phyloP scores from a whole-genome alignment of 2,888 invertebrate species.

The Fabriciana adippe region DNA sequence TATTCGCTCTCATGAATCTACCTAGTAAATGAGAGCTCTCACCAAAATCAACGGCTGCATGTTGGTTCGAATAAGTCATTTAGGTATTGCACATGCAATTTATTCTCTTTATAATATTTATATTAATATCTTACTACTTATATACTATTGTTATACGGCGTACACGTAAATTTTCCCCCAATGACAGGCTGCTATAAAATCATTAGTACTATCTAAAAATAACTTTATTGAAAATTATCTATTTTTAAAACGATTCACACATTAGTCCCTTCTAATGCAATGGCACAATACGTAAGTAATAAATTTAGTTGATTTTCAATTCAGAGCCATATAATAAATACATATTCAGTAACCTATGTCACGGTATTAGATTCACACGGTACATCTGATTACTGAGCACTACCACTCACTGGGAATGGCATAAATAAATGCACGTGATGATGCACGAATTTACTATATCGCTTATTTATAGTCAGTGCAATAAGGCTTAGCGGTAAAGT shows the following conservation, averaged over 20 bases:
- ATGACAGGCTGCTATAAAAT: no score
- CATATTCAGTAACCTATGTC: conserved; percentile 22
- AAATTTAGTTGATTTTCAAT: not conserved
- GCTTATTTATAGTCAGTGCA: conserved; percentile 34
- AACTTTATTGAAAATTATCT: no score
- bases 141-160: no score
- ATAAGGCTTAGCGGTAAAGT: conserved; percentile 37
- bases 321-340: conserved; percentile 8
- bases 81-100: no score
- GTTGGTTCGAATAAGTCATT: not conserved
- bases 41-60: conserved; percentile 34
- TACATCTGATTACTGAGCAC: conserved; percentile 72
- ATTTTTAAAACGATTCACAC: no score
- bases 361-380: conserved; percentile 45
- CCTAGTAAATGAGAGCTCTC: conserved; percentile 43
- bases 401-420: conserved; percentile 64
- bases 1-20: conserved; percentile 56
- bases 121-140: not conserved
- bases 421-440: conserved; percentile 66
- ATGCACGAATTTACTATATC: conserved; percentile 62
- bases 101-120: not conserved
- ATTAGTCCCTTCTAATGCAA: no score
- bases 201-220: no score
- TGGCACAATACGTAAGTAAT: not conserved
- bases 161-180: no score